These are phyloP conservation scores for Brachymystax lenok DNA, from an alignment of 2,797 vertebrate genomes.

Conservation along the genomic window DNA sequence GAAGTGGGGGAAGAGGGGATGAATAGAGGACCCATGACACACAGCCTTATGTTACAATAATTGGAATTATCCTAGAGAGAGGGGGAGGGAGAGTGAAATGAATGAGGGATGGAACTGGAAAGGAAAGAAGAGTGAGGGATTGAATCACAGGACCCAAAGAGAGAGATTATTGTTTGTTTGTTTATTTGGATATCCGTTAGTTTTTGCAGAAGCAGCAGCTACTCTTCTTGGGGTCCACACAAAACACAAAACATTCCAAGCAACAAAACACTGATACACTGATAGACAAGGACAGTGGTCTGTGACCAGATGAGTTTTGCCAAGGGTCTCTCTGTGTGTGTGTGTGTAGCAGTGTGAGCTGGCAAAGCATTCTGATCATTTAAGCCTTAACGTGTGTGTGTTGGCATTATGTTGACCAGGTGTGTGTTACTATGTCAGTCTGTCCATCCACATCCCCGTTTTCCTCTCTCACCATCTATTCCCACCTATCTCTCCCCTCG, in stretches of 20 bases:
- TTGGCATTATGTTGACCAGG: slow-evolving; percentile 48
- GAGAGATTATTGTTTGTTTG: background rate
- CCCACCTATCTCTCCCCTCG: background rate
- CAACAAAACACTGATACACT: background rate
- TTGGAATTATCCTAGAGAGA: background rate
- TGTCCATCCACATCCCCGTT: slow-evolving; percentile 15
- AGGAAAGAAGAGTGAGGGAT: background rate
- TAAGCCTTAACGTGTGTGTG: slow-evolving; percentile 20
- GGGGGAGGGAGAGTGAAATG: background rate
- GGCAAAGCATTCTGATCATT: slow-evolving; percentile 8
- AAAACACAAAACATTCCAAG: background rate
- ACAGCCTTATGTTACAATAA: background rate
- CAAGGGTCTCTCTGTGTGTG: slow-evolving; percentile 34
- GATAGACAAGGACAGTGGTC: background rate
- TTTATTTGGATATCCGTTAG: no score
- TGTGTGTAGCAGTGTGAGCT: slow-evolving; percentile 21
- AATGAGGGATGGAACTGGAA: background rate
- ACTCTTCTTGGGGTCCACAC: background rate
- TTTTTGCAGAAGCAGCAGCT: no score
- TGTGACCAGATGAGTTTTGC: slow-evolving; percentile 55
- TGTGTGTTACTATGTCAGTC: slow-evolving; percentile 41
- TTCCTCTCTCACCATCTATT: background rate
- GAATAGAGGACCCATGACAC: background rate
- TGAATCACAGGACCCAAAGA: background rate
- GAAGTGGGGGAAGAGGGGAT: background rate